Conservation (phyloP, 2,113 vertebrate species). For the Hippocampus abdominalis region DNA sequence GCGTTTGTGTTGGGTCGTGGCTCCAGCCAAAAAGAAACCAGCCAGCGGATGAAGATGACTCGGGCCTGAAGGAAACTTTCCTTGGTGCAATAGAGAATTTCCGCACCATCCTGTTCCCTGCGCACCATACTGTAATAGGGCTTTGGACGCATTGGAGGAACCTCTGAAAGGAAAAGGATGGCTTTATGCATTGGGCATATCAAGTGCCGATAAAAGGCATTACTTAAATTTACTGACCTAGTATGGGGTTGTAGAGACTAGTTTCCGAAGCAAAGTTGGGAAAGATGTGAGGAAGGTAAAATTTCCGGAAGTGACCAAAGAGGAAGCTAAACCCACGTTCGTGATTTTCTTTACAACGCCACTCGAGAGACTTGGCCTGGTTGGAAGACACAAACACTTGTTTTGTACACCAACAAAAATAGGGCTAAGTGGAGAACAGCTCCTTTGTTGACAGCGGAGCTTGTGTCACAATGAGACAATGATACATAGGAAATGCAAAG, state of each 20-base stretch:
- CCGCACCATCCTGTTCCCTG: constrained; percentile 88
- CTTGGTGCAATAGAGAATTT: constrained; percentile 91
- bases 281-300: constrained; percentile 97
- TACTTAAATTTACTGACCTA: constrained; percentile 76
- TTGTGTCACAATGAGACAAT: constrained; percentile 27
- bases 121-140: constrained; percentile 89
- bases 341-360: constrained; percentile 97
- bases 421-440: constrained; percentile 43
- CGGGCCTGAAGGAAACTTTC: constrained; percentile 95
- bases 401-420: constrained; percentile 31
- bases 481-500: constrained; percentile 22
- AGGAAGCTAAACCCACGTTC: constrained; percentile 97
- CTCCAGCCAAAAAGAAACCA: constrained; percentile 99
- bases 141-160: constrained; percentile 91
- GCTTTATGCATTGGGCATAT: not conserved
- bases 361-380: constrained; percentile 97
- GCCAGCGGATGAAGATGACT: constrained; percentile 97
- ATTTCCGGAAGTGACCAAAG: constrained; percentile 97
- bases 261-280: constrained; percentile 95
- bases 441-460: constrained; percentile 50
- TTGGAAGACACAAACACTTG: constrained; percentile 43
- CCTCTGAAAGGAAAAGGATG: constrained; percentile 70
- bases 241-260: constrained; percentile 91
- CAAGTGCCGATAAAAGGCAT: not conserved
- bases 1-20: constrained; percentile 85